These are phyloP conservation scores for Ceratitis capitata DNA, from an alignment of 1,140 invertebrate genomes.

Conservation along the genomic window DNA sequence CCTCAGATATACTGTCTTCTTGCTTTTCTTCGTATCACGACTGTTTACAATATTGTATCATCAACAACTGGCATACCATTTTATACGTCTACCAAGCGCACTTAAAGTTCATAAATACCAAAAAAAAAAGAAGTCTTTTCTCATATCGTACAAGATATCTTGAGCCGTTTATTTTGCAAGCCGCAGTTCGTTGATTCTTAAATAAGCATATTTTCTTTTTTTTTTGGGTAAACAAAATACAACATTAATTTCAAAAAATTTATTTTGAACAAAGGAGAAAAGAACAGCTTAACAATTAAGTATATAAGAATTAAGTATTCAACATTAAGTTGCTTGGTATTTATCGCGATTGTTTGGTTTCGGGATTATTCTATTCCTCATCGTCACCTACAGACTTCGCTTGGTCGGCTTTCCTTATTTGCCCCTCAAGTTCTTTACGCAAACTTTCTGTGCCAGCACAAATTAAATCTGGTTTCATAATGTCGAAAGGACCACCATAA, in stretches of 20 bases:
- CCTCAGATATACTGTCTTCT: no score
- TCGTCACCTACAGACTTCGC: conserved; percentile 50
- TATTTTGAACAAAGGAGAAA: neutral
- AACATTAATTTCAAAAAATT: neutral
- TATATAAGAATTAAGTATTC: neutral
- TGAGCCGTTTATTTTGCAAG: no score
- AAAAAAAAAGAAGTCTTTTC: no score
- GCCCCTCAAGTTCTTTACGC: conserved; percentile 53
- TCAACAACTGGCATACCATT: no score
- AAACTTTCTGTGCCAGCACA: conserved; percentile 69
- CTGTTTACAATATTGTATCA: no score
- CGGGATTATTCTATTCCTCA: conserved; percentile 32
- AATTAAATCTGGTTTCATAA: conserved; percentile 74
- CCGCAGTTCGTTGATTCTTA: no score
- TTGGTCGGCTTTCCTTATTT: conserved; percentile 58
- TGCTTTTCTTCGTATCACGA: no score
- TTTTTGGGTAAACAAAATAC: no score
- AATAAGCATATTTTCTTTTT: no score
- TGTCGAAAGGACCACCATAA: conserved; percentile 72
- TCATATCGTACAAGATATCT: no score
- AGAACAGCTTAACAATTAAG: neutral
- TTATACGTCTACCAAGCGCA: no score
- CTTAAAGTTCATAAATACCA: no score
- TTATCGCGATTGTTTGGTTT: neutral
- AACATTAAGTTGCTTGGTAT: neutral